Percentiles rank a stretch among this genome's conserved stretches.
phyloP scores from a whole-genome alignment of 1,140 invertebrate genomes.

The Stenopsyche tienmushanensis region DNA sequence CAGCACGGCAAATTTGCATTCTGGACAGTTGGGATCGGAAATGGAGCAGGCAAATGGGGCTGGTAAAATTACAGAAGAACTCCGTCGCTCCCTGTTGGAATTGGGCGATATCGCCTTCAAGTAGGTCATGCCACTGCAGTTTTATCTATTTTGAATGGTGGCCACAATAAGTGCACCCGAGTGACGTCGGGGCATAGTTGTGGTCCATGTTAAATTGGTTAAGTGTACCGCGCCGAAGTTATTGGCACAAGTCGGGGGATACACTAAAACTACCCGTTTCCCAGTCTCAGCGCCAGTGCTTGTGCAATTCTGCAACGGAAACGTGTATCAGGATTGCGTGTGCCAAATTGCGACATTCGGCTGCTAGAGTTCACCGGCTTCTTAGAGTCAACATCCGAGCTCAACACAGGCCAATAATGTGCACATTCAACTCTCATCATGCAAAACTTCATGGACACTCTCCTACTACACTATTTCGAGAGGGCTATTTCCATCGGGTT shows the following conservation, averaged over 20 bases:
- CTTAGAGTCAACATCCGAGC: background rate
- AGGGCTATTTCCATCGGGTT: too few species aligned
- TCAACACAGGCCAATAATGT: too few species aligned
- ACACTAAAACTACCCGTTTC: background rate
- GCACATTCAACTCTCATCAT: too few species aligned
- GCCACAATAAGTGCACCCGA: background rate
- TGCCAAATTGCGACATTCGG: slow-evolving; percentile 3
- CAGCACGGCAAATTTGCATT: background rate
- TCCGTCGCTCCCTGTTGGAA: too few species aligned
- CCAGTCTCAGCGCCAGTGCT: background rate
- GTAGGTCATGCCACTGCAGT: background rate
- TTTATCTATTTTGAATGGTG: slow-evolving; percentile 6
- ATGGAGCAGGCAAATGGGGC: too few species aligned
- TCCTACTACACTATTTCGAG: too few species aligned
- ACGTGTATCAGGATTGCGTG: too few species aligned
- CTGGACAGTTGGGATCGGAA: background rate
- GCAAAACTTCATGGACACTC: too few species aligned
- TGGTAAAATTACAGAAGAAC: too few species aligned
- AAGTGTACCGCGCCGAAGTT: background rate
- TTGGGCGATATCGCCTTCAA: background rate
- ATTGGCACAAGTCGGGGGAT: background rate
- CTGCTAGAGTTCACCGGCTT: background rate
- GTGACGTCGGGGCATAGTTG: too few species aligned
- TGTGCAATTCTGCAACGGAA: background rate
- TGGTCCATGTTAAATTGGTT: too few species aligned